Evolutionary conservation across 2,797 vertebrate species (phyloP), one percentile per base, ranked within the genome.

Genomic region (Pseudotriccus pelzelni): DNA sequence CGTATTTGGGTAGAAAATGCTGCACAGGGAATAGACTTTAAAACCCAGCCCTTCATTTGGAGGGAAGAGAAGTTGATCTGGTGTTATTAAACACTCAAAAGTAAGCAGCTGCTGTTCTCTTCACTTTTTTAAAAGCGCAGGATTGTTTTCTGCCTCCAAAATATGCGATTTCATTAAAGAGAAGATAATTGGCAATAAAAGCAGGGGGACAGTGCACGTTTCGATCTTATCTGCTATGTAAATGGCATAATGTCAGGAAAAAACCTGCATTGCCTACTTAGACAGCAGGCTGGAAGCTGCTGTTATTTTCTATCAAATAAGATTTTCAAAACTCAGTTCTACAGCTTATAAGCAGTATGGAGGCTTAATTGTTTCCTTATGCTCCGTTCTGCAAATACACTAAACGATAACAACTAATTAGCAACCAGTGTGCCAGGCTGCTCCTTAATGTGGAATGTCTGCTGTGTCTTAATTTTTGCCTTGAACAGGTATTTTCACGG

Each of bases 321-420:
- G 73, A 37, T 49, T 77, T 91, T 28, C 0, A 89, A 77, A 90
- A 81, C 60, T 62, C 37, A 59, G 4, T 87, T 75, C 44, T 68
- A 60, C 34, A 52, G 20, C 13, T 67, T 82, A 47, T 50, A 88
- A 75, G 68, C 23, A 23, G 7, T 52, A 47, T 49, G 44, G n/a
- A 94, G 59, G 36, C 80, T 90, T 96, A 91, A 88, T 94, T 93
- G 72, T 77, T 91, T 94, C 92, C 63, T 84, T 91, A 87, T 93
- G 88, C 23, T 84, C 46, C 59, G 16, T 87, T 96, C 81, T 68
- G 44, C 86, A 87, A 90, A 89, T 44, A 67, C 4, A 62, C 53
- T 39, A 52, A 95, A 82, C 3, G 2, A 58, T 73, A 94, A 78
- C 67, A 91, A 84, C 74, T 85, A 74, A 87, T 94, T 95, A 94